Conservation (phyloP, 1,140 invertebrate species). For the Mercenaria mercenaria region DNA sequence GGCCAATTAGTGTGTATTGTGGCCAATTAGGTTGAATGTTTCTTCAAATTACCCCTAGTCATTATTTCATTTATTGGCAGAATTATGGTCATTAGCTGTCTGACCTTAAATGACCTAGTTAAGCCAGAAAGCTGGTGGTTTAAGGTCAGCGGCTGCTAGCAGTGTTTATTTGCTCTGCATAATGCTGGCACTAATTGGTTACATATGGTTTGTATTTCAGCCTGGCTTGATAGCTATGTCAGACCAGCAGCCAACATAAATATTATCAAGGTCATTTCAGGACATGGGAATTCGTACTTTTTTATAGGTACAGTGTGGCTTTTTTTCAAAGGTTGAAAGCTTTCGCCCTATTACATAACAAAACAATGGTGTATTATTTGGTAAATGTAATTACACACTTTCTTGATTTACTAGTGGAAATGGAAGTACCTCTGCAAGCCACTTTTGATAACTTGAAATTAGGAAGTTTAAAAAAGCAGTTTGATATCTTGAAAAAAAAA, state of each 20-base stretch:
- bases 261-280: slow-evolving; percentile 26
- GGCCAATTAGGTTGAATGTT: slow-evolving; percentile 16
- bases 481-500: too few species aligned
- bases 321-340: background rate
- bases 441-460: too few species aligned
- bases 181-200: slow-evolving; percentile 25
- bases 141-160: background rate
- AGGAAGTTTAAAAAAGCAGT: too few species aligned
- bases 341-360: too few species aligned
- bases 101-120: slow-evolving; percentile 32
- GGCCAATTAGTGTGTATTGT: slow-evolving; percentile 17
- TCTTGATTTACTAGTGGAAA: too few species aligned
- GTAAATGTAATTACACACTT: too few species aligned
- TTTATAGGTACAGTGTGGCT: background rate
- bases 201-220: slow-evolving; percentile 21
- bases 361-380: too few species aligned
- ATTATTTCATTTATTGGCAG: slow-evolving; percentile 30
- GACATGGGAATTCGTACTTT: background rate
- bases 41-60: slow-evolving; percentile 19
- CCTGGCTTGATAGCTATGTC: background rate
- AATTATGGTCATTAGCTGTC: slow-evolving; percentile 22
- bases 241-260: slow-evolving; percentile 5
- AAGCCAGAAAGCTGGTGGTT: background rate
- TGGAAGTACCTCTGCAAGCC: too few species aligned
- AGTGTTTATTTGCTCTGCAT: slow-evolving; percentile 17